Conservation (phyloP, 2,888 invertebrate genomes). For the Andrena hattorfiana region DNA sequence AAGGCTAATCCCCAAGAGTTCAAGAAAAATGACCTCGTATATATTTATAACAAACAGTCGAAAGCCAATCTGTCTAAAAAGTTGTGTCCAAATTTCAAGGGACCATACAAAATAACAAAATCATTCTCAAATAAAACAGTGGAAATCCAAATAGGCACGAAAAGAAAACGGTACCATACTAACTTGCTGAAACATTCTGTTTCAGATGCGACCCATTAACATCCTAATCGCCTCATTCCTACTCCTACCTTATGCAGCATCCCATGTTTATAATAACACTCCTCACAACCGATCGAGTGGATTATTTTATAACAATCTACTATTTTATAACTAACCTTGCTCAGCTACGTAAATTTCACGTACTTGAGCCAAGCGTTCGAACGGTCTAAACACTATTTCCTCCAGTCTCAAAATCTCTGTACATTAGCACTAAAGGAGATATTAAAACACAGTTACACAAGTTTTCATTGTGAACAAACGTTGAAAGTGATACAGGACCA, state of each 20-base stretch:
- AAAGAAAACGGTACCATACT: constrained; percentile 11
- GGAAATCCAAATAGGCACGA: constrained; percentile 21
- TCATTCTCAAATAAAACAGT: constrained; percentile 8
- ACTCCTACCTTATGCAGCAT: background rate
- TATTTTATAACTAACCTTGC: background rate
- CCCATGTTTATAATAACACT: constrained; percentile 7
- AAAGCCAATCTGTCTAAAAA: constrained; percentile 5
- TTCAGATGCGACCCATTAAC: constrained; percentile 12
- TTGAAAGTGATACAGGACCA: background rate
- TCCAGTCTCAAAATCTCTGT: constrained; percentile 8
- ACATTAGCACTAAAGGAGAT: background rate
- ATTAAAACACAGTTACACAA: background rate
- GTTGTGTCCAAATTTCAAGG: constrained; percentile 12
- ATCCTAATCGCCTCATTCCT: background rate
- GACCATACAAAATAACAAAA: constrained; percentile 15
- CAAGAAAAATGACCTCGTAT: constrained; percentile 5
- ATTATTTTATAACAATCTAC: constrained; percentile 15
- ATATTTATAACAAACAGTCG: constrained; percentile 4
- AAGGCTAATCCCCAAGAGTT: constrained; percentile 1
- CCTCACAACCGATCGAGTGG: constrained; percentile 8
- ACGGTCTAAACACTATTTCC: background rate
- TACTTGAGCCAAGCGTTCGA: background rate
- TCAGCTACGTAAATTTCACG: constrained; percentile 5
- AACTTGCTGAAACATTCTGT: constrained; percentile 20
- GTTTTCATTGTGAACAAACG: constrained; percentile 21